phyloP scores from a whole-genome alignment of 2,113 vertebrate genomes.

The Himantopus leucocephalus region DNA sequence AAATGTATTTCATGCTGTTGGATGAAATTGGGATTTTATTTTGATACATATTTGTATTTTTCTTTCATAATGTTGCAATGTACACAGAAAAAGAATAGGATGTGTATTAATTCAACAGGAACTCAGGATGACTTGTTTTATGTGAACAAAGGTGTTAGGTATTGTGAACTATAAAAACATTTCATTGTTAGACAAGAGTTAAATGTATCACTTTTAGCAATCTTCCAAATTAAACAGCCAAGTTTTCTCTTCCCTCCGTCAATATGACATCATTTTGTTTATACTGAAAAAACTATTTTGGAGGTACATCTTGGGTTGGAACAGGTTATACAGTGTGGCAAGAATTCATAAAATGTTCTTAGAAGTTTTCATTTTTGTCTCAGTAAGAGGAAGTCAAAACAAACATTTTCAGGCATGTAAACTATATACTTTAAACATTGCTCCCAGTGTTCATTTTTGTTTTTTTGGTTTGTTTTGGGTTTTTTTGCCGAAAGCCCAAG shows the following conservation, averaged over 20 bases:
- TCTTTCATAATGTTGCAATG: not conserved
- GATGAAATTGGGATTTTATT: not conserved
- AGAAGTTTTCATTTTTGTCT: conserved; percentile 48
- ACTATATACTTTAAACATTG: not conserved
- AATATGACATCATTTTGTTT: conserved; percentile 75
- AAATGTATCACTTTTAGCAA: conserved; percentile 67
- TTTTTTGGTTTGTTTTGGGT: not conserved
- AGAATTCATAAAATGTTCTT: conserved; percentile 37
- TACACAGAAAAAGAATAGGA: not conserved
- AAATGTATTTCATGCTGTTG: not conserved
- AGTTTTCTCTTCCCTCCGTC: conserved; percentile 44
- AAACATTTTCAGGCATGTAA: conserved; percentile 36
- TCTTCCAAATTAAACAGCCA: conserved; percentile 70
- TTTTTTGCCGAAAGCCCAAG: not conserved
- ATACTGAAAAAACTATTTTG: not conserved
- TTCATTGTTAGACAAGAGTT: conserved; percentile 39
- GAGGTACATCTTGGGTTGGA: not conserved
- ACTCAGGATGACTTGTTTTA: not conserved
- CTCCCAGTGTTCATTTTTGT: not conserved
- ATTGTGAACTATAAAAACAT: conserved; percentile 61
- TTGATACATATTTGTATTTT: not conserved
- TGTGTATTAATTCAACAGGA: conserved; percentile 23
- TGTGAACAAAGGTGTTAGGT: conserved; percentile 50
- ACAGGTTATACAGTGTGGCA: not conserved
- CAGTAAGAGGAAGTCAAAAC: conserved; percentile 30